A percentile compares a stretch with the other conserved stretches of the same genome.
phyloP scores from a whole-genome alignment of 2,113 vertebrate genomes.

The Axis porcinus region DNA sequence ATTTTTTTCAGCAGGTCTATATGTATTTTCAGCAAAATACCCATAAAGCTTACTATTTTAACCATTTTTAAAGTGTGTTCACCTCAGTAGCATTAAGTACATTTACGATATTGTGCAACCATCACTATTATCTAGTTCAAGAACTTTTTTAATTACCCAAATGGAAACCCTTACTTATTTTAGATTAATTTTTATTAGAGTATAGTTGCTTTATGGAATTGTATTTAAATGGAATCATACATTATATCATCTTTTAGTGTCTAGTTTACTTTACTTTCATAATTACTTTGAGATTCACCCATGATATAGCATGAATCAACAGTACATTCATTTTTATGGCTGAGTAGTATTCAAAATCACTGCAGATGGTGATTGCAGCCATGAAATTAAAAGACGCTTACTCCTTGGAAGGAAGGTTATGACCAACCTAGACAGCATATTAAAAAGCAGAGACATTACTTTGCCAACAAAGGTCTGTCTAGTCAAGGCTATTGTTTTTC shows the following conservation, averaged over 20 bases:
- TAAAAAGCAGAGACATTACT: too few relatives aligned
- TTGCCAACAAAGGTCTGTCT: too few relatives aligned
- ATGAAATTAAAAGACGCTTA: too few relatives aligned
- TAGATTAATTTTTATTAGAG: neutral
- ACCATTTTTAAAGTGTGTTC: neutral
- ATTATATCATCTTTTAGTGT: neutral
- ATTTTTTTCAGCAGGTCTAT: neutral
- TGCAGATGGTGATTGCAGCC: too few relatives aligned
- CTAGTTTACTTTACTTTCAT: neutral
- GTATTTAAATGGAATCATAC: neutral
- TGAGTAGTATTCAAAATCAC: neutral
- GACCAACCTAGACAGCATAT: too few relatives aligned
- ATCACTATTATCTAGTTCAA: neutral
- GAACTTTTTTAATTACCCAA: neutral
- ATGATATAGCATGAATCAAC: neutral
- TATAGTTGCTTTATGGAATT: neutral
- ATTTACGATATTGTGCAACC: neutral
- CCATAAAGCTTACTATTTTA: neutral
- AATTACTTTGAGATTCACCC: neutral
- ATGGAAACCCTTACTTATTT: neutral
- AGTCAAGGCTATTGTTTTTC: too few relatives aligned
- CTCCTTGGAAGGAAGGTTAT: too few relatives aligned
- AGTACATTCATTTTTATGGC: neutral
- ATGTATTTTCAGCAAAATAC: neutral
- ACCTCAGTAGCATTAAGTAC: neutral